Base-by-base conservation (phyloP, 2,888 invertebrate species). In the Cerceris ruficornis region DNA sequence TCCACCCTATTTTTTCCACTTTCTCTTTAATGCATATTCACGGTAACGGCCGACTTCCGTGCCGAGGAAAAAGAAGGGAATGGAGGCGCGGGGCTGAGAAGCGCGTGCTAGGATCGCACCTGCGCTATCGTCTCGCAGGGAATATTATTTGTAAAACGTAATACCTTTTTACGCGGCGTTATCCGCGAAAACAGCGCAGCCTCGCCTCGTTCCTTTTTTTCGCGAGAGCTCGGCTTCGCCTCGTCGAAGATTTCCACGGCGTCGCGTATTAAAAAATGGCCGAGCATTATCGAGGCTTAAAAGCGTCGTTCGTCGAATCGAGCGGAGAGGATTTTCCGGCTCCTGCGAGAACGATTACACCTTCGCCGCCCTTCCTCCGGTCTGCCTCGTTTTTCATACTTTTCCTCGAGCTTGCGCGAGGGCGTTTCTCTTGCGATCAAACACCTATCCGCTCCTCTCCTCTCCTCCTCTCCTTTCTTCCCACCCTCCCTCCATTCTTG, bases 231-330 rank as follows among this genome's bases (percentile, higher is more conserved):
- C 4, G 28, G 28, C 28, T 71, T 77, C 74, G 66, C 28, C 60
- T 74, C 66, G 57, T 15, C 17, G 61, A 54, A 61, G 80, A 74
- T 74, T 71, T 70, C 54, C 61, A n/a, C 43, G 65, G 28, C 60
- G 60, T 55, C 41, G 58, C 52, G 46, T 64, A 72, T 55, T 58
- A 80, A 81, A 77, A 80, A 80, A 81, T 77, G 75, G 75, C 46
- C 9, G 77, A 68, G 74, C 75, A 81, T 81, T 81, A 81, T 80
- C 80, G 80, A 75, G 72, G 80, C 74, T 81, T 80, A 77, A 77
- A 77, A 74, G 80, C 67, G 77, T 69, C 77, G 77, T 77, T 69
- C 80, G 80, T 80, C 80, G 77, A 81, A 74, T 69, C 67, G 43
- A 67, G 66, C 50, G 72, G 75, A 80, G 77, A 77, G 77, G 77